These are phyloP conservation scores for Drosophila niveifrons DNA, from an alignment of 2,888 invertebrate genomes.

Conservation along the genomic window DNA sequence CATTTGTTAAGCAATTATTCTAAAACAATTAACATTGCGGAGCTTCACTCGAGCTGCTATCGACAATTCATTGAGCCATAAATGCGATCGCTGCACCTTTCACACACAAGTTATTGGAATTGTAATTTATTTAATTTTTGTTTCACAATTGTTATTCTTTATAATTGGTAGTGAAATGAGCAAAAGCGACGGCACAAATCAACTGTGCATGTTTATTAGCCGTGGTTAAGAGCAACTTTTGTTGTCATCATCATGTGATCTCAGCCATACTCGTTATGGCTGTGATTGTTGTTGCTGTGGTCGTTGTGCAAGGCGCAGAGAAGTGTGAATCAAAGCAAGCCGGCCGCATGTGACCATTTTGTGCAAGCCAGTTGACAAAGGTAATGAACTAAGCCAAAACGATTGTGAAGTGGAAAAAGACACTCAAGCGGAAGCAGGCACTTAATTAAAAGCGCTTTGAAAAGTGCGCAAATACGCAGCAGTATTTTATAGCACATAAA, in stretches of 20 bases:
- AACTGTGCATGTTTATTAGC: conserved; percentile 17
- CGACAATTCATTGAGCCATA: conserved; percentile 45
- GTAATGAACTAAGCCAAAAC: conserved; percentile 16
- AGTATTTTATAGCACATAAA: not conserved
- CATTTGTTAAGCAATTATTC: conserved; percentile 35
- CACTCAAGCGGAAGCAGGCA: not conserved
- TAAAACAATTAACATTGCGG: conserved; percentile 26
- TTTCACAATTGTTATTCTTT: conserved; percentile 10
- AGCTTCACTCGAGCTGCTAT: conserved; percentile 6
- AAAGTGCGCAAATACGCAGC: not conserved
- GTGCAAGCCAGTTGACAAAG: conserved; percentile 21
- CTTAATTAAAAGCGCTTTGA: not conserved
- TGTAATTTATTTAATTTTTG: conserved; percentile 25
- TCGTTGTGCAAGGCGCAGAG: conserved; percentile 27
- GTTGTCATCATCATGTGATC: conserved; percentile 41
- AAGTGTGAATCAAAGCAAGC: conserved; percentile 49
- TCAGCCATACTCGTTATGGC: not conserved
- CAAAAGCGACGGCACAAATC: conserved; percentile 21
- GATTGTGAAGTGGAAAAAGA: conserved; percentile 10
- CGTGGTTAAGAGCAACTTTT: conserved; percentile 26
- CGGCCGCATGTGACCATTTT: conserved; percentile 24
- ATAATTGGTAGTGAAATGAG: conserved; percentile 41
- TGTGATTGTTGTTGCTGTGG: conserved; percentile 11
- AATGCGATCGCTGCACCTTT: conserved; percentile 32
- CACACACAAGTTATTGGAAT: conserved; percentile 22